These are phyloP conservation scores for Sus cebifrons DNA, from an alignment of 2,797 vertebrate species.

Conservation along the genomic window DNA sequence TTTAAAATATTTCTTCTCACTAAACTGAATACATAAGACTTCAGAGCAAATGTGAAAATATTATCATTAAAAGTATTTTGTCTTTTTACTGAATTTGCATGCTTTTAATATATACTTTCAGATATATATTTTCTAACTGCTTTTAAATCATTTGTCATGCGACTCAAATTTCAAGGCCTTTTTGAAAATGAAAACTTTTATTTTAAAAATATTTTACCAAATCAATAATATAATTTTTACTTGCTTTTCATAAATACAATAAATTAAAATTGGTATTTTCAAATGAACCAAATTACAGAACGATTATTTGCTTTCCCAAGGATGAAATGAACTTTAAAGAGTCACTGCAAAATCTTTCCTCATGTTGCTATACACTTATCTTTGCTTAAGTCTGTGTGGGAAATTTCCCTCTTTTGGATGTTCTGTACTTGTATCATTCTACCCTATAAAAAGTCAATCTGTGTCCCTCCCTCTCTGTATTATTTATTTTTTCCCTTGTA, in stretches of 20 bases:
- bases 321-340: background rate
- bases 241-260: conserved; percentile 16
- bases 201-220: conserved; percentile 1
- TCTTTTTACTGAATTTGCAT: conserved; percentile 18
- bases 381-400: background rate
- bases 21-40: conserved; percentile 28
- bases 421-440: background rate
- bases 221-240: background rate
- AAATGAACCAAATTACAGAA: conserved; percentile 21
- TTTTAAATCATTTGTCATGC: conserved; percentile 14
- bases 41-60: background rate
- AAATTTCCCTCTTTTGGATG: background rate
- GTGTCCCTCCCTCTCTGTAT: background rate
- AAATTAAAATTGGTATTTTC: conserved; percentile 27
- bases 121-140: background rate
- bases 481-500: background rate
- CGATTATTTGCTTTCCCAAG: conserved; percentile 18
- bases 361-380: background rate
- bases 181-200: background rate
- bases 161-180: background rate
- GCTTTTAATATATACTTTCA: conserved; percentile 37
- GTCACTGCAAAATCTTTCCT: background rate
- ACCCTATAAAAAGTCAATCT: background rate
- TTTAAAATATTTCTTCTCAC: conserved; percentile 67
- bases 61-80: conserved; percentile 19